These are phyloP conservation scores for Silurus glanis DNA, from an alignment of 2,113 vertebrate genomes.

Conservation along the genomic window DNA sequence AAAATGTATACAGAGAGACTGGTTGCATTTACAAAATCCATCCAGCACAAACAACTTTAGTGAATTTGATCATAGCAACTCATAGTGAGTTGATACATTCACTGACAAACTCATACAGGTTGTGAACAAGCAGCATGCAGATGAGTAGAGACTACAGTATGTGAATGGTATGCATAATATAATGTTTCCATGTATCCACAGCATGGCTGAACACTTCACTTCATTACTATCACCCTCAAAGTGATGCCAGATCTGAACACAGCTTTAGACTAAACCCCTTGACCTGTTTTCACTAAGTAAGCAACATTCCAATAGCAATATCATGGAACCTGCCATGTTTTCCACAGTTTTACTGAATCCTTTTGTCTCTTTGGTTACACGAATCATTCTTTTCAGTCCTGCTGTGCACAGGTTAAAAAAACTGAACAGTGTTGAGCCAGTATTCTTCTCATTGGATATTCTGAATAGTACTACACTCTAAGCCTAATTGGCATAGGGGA, in stretches of 20 bases:
- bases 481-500: conserved; percentile 58
- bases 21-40: background rate
- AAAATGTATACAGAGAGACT: background rate
- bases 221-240: background rate
- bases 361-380: conserved; percentile 8
- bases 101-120: background rate
- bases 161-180: background rate
- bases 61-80: background rate
- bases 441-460: conserved; percentile 57
- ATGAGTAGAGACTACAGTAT: background rate
- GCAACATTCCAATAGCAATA: conserved; percentile 1
- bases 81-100: background rate
- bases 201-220: too few species aligned
- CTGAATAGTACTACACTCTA: conserved; percentile 48
- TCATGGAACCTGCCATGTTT: background rate
- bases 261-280: background rate
- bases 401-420: conserved; percentile 44
- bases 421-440: conserved; percentile 56
- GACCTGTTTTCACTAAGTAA: background rate
- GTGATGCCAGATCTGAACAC: background rate
- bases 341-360: background rate
- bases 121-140: background rate
- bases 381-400: conserved; percentile 15
- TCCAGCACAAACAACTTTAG: background rate
- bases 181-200: background rate